phyloP scores from a whole-genome alignment of 2,113 vertebrate species.

The Alexandromys fortis region DNA sequence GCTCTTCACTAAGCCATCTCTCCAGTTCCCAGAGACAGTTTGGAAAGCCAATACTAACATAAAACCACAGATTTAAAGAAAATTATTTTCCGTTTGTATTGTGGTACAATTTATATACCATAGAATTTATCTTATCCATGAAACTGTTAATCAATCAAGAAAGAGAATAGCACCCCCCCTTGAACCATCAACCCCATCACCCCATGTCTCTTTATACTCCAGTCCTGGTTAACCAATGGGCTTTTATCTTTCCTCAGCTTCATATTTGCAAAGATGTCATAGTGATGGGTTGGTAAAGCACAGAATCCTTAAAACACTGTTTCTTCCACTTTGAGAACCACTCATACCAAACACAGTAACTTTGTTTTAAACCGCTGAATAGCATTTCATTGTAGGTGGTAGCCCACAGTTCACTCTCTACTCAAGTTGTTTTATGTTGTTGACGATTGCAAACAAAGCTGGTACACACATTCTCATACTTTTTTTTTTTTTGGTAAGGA shows the following conservation, averaged over 20 bases:
- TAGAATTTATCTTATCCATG: background rate
- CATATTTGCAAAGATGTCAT: background rate
- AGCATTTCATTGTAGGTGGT: background rate
- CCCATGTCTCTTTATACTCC: background rate
- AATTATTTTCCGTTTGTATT: conserved; percentile 6
- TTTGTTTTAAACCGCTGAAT: background rate
- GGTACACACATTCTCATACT: background rate
- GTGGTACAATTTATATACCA: background rate
- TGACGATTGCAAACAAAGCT: background rate
- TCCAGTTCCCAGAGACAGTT: background rate
- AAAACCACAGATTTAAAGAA: background rate
- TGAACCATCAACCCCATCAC: fast-evolving
- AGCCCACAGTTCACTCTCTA: background rate
- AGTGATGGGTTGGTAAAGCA: background rate
- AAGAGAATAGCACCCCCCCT: fast-evolving
- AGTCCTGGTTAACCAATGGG: background rate
- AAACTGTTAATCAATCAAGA: background rate
- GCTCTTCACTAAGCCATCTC: background rate
- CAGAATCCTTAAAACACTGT: background rate
- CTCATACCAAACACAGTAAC: background rate
- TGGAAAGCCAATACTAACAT: background rate
- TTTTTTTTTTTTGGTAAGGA: background rate
- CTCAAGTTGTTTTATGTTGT: background rate
- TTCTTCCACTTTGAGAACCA: background rate
- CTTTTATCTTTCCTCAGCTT: background rate